Evolutionary conservation across 1,140 invertebrate genomes (phyloP).

Genomic region (Camponotus floridanus): DNA sequence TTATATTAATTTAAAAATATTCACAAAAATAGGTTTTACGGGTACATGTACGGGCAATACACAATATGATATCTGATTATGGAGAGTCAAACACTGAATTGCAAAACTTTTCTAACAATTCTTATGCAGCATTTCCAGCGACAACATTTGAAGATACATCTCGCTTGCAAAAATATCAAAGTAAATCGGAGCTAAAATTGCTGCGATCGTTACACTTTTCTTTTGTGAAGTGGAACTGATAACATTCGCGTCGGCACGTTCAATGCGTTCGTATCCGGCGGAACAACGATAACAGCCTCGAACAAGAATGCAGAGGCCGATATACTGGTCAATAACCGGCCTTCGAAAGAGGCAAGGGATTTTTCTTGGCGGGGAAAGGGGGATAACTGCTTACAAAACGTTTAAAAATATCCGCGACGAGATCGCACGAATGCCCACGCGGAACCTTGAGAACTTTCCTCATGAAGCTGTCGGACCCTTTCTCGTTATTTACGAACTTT

Average conservation of each 20-base stretch:
- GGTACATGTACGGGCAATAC: too few relatives aligned
- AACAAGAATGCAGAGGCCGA: conserved; percentile 64
- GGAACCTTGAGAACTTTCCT: conserved; percentile 68
- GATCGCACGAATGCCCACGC: conserved; percentile 49
- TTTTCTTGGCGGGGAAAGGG: neutral
- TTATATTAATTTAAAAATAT: neutral
- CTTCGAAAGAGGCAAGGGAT: conserved; percentile 61
- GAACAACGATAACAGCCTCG: conserved; percentile 44
- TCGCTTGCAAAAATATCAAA: conserved; percentile 40
- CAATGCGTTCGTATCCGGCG: neutral
- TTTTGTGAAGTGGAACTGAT: conserved; percentile 24
- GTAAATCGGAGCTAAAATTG: conserved; percentile 22
- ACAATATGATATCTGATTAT: too few relatives aligned
- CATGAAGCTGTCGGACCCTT: neutral
- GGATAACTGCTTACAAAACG: conserved; percentile 62
- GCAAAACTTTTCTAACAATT: conserved; percentile 5
- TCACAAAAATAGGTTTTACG: too few relatives aligned
- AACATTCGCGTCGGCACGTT: conserved; percentile 5
- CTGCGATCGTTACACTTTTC: conserved; percentile 40
- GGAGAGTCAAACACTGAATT: neutral
- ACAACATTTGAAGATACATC: neutral
- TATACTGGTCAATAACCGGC: conserved; percentile 74
- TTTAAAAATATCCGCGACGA: conserved; percentile 74
- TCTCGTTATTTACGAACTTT: neutral
- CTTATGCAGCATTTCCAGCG: conserved; percentile 1